These are phyloP conservation scores for Mechanitis mazaeus DNA, from an alignment of 2,888 invertebrate species.

Conservation along the genomic window DNA sequence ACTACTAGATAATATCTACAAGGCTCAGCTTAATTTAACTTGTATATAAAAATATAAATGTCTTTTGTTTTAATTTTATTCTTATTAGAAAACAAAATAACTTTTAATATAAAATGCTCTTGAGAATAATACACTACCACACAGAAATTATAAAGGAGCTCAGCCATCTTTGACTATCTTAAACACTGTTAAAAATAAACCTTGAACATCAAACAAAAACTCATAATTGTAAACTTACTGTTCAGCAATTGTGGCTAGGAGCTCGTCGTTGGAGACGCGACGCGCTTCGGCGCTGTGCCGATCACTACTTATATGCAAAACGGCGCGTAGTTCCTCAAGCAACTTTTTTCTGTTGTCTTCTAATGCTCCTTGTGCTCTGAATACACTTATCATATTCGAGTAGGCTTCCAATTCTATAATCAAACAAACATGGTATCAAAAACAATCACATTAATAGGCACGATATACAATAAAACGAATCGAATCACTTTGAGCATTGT, in stretches of 20 bases:
- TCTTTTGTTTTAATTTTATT: constrained; percentile 12
- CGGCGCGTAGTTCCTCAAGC: constrained; percentile 87
- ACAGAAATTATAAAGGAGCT: constrained; percentile 36
- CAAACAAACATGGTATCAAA: constrained; percentile 43
- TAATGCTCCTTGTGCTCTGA: constrained; percentile 94
- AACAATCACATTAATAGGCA: constrained; percentile 31
- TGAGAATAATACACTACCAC: constrained; percentile 6
- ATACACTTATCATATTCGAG: constrained; percentile 90
- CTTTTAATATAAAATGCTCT: background rate
- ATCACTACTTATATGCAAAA: constrained; percentile 91
- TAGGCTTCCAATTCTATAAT: constrained; percentile 93
- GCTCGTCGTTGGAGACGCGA: constrained; percentile 94
- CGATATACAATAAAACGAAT: constrained; percentile 36
- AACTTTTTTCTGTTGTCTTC: constrained; percentile 89
- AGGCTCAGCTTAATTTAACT: constrained; percentile 32
- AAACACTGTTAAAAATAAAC: constrained; percentile 62
- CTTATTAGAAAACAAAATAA: constrained; percentile 16
- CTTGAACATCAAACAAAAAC: constrained; percentile 42
- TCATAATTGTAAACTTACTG: constrained; percentile 79
- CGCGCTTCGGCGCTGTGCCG: constrained; percentile 94
- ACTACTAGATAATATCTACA: constrained; percentile 34
- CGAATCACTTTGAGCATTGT: constrained; percentile 42
- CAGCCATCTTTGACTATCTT: constrained; percentile 68
- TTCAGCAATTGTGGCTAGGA: constrained; percentile 91
- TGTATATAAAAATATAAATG: constrained; percentile 1